A percentile compares a stretch with the other conserved stretches of the same genome.
Conservation (phyloP, 2,113 vertebrate genomes). For the Oreotrochilus melanogaster region DNA sequence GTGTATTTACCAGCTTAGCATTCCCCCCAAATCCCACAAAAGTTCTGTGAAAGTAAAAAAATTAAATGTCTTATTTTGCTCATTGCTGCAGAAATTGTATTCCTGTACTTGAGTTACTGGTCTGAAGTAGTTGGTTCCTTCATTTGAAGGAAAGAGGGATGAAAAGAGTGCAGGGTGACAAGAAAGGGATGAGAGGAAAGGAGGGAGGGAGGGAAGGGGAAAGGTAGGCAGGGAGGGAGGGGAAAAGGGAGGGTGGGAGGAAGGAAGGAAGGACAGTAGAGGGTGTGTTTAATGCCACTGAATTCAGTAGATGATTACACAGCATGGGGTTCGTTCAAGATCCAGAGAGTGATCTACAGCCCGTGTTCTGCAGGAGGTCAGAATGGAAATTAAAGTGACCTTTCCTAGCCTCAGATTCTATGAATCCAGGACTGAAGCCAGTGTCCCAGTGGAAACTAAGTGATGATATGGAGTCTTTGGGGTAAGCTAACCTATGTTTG, state of each 20-base stretch:
- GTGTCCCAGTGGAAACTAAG: background rate
- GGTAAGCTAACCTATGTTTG: constrained; percentile 5
- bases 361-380: constrained; percentile 19
- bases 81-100: background rate
- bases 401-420: constrained; percentile 27
- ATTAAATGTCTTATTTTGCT: background rate
- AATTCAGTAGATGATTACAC: background rate
- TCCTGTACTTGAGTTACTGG: background rate
- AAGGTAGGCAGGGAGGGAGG: too few relatives aligned
- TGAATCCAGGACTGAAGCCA: background rate
- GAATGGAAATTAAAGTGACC: constrained; percentile 46
- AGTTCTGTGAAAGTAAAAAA: background rate
- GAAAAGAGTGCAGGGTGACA: too few relatives aligned
- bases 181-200: too few relatives aligned
- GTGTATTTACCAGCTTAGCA: too few relatives aligned
- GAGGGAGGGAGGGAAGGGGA: too few relatives aligned
- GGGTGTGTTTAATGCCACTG: background rate
- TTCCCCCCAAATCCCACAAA: too few relatives aligned
- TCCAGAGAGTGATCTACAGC: background rate
- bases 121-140: background rate
- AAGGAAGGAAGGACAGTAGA: background rate
- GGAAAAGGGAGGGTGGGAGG: background rate
- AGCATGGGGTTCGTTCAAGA: background rate
- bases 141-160: background rate
- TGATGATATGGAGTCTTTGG: background rate